A percentile compares a stretch with the other conserved stretches of the same genome.
These are phyloP conservation scores for Caenorhabditis remanei DNA, from an alignment of 1,140 invertebrate species.

Conservation along the genomic window DNA sequence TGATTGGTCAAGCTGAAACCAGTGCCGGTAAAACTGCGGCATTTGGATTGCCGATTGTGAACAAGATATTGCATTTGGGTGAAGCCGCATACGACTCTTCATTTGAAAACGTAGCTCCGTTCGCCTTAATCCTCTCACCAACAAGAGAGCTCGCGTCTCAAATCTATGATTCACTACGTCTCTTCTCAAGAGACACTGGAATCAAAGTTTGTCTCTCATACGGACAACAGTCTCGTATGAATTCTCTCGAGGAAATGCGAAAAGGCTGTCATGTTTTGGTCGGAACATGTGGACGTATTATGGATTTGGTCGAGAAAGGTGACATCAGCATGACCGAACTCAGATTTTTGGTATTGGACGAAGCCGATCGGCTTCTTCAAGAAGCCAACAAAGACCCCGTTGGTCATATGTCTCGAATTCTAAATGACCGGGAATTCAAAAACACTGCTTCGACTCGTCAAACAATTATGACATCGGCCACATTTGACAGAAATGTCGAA, in stretches of 20 bases:
- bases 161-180: slow-evolving; percentile 68
- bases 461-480: not conserved
- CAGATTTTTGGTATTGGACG: slow-evolving; percentile 33
- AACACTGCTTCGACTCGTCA: not conserved
- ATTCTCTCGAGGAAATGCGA: not conserved
- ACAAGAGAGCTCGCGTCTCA: slow-evolving; percentile 77
- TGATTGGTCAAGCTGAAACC: slow-evolving; percentile 76
- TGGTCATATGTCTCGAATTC: not conserved
- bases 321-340: not conserved
- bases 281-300: slow-evolving; percentile 15
- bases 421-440: not conserved
- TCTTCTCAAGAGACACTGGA: not conserved
- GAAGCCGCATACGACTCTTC: slow-evolving; percentile 64
- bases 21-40: slow-evolving; percentile 76
- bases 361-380: slow-evolving; percentile 44
- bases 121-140: slow-evolving; percentile 73
- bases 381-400: not conserved
- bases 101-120: slow-evolving; percentile 65
- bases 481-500: not conserved
- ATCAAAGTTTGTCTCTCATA: not conserved
- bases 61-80: slow-evolving; percentile 30
- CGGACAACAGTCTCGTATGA: not conserved
- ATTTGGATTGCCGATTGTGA: slow-evolving; percentile 75
- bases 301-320: not conserved
- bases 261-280: slow-evolving; percentile 39